Evolutionary conservation across 1,140 invertebrate genomes (phyloP).

Genomic region (Zaprionus kolodkinae): DNA sequence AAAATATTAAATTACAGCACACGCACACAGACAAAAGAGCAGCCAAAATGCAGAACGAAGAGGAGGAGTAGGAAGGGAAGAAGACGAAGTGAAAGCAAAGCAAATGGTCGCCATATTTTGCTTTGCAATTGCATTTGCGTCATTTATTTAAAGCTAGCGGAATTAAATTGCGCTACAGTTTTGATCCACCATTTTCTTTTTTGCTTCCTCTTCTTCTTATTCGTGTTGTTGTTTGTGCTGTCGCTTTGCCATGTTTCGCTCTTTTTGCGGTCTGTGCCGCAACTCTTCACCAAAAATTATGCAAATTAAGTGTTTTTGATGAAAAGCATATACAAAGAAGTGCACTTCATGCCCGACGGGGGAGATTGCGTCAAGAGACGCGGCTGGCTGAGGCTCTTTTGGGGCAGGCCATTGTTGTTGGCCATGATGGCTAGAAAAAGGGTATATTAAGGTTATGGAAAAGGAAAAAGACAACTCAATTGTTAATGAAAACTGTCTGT

Average conservation of each 20-base stretch:
- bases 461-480: neutral
- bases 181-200: slow-evolving; percentile 14
- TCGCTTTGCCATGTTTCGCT: slow-evolving; percentile 15
- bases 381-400: neutral
- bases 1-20: slow-evolving; percentile 72
- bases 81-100: neutral
- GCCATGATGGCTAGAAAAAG: neutral
- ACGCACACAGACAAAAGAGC: slow-evolving; percentile 24
- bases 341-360: slow-evolving; percentile 60
- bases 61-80: neutral
- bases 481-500: neutral
- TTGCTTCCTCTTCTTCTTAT: neutral
- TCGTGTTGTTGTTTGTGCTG: slow-evolving; percentile 14
- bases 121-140: slow-evolving; percentile 45
- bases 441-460: neutral
- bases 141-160: slow-evolving; percentile 72
- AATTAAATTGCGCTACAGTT: slow-evolving; percentile 63
- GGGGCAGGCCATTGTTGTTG: slow-evolving; percentile 12
- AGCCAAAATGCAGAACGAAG: neutral
- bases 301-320: slow-evolving; percentile 80
- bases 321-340: slow-evolving; percentile 72
- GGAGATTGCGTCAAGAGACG: slow-evolving; percentile 24
- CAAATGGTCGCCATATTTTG: slow-evolving; percentile 48
- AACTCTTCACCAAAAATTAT: slow-evolving; percentile 71
- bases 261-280: slow-evolving; percentile 12